These are phyloP conservation scores for Leucophenga montana DNA, from an alignment of 2,888 invertebrate genomes.

Conservation along the genomic window DNA sequence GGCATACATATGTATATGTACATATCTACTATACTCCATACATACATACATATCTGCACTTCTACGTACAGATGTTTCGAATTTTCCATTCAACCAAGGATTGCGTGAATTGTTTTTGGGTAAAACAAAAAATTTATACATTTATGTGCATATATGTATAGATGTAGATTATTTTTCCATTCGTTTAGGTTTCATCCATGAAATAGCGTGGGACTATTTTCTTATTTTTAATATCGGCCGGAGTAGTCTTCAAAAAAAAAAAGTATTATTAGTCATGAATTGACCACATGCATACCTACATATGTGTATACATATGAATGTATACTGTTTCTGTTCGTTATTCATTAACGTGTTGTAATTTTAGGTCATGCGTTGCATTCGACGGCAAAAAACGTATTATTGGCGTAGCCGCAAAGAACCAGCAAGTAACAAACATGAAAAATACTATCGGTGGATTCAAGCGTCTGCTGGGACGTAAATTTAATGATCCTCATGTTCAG, in stretches of 20 bases:
- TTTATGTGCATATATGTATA: slow-evolving; percentile 13
- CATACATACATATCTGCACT: too few relatives aligned
- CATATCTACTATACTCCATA: too few relatives aligned
- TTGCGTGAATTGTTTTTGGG: too few relatives aligned
- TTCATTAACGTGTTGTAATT: slow-evolving; percentile 56
- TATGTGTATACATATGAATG: slow-evolving; percentile 20
- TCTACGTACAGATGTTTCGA: too few relatives aligned
- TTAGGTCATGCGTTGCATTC: slow-evolving; percentile 96
- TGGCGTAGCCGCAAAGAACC: slow-evolving; percentile 97
- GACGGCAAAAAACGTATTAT: slow-evolving; percentile 92
- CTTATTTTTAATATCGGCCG: too few relatives aligned
- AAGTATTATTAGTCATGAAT: slow-evolving; percentile 2
- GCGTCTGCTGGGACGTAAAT: slow-evolving; percentile 91
- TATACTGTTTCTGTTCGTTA: background rate
- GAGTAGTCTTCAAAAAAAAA: background rate
- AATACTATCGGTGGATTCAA: slow-evolving; percentile 97
- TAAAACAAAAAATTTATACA: background rate
- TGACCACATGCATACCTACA: background rate
- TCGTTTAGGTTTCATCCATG: too few relatives aligned
- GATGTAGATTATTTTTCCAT: too few relatives aligned
- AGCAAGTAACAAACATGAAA: slow-evolving; percentile 96
- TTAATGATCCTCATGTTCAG: slow-evolving; percentile 89
- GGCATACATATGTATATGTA: background rate
- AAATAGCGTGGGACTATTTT: too few relatives aligned
- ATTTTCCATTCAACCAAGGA: too few relatives aligned